These are phyloP conservation scores for Lutraria lutraria DNA, from an alignment of 2,888 invertebrate genomes.

Conservation along the genomic window DNA sequence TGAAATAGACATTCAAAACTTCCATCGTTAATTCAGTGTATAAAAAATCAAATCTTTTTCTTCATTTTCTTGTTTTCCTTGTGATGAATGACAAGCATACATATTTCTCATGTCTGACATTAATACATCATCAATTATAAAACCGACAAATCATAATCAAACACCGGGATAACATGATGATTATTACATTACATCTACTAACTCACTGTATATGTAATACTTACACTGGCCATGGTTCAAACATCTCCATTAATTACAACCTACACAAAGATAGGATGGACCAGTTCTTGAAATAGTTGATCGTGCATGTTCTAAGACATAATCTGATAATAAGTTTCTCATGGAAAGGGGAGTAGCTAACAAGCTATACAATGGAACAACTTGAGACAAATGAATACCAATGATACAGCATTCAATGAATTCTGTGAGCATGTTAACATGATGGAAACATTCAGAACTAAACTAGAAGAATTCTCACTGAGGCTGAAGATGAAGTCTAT, in stretches of 20 bases:
- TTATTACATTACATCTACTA: not conserved
- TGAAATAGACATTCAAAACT: too few relatives aligned
- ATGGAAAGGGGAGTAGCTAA: not conserved
- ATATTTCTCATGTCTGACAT: not conserved
- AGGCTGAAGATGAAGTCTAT: too few relatives aligned
- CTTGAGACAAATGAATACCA: not conserved
- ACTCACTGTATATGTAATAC: not conserved
- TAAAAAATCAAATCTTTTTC: not conserved
- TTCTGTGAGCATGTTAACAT: not conserved
- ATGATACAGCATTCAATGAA: not conserved
- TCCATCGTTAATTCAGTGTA: too few relatives aligned
- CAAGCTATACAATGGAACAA: not conserved
- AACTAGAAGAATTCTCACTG: too few relatives aligned
- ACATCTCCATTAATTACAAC: not conserved
- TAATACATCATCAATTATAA: not conserved
- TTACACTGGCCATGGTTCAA: not conserved
- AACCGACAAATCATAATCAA: not conserved
- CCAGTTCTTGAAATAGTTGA: not conserved
- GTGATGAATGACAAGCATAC: too few relatives aligned
- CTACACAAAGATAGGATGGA: not conserved
- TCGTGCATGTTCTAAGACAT: not conserved
- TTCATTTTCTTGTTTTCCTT: not conserved
- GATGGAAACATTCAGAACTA: too few relatives aligned
- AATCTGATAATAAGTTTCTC: not conserved
- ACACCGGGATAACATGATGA: not conserved